These are phyloP conservation scores for Coracopsis vasa DNA, from an alignment of 2,113 vertebrate genomes.

Conservation along the genomic window DNA sequence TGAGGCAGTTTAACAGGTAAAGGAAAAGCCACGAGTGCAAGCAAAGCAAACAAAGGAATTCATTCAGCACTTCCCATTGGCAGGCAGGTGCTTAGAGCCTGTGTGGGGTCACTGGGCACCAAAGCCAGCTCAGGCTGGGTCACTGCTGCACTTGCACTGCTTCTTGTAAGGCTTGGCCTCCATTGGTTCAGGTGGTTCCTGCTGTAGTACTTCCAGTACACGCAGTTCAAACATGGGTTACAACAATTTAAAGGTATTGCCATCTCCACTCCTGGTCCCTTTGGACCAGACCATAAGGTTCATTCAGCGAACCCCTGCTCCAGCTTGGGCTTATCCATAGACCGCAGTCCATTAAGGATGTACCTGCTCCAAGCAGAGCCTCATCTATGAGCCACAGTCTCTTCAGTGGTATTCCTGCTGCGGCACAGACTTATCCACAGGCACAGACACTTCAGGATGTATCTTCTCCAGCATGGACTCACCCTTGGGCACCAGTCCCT, in stretches of 20 bases:
- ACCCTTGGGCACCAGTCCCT: not conserved
- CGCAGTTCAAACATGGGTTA: not conserved
- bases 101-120: not conserved
- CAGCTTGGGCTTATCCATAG: not conserved
- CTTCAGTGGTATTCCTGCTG: not conserved
- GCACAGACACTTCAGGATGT: not conserved
- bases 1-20: not conserved
- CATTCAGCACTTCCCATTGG: not conserved
- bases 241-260: not conserved
- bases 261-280: not conserved
- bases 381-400: not conserved
- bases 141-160: not conserved
- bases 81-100: not conserved
- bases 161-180: not conserved
- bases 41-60: not conserved
- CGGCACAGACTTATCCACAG: not conserved
- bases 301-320: not conserved
- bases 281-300: not conserved
- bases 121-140: not conserved
- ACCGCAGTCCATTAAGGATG: not conserved
- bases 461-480: not conserved
- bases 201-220: not conserved
- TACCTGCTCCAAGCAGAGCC: not conserved
- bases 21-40: not conserved
- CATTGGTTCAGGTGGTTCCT: not conserved